These are phyloP conservation scores for Zootermopsis nevadensis DNA, from an alignment of 2,888 invertebrate genomes.

Conservation along the genomic window DNA sequence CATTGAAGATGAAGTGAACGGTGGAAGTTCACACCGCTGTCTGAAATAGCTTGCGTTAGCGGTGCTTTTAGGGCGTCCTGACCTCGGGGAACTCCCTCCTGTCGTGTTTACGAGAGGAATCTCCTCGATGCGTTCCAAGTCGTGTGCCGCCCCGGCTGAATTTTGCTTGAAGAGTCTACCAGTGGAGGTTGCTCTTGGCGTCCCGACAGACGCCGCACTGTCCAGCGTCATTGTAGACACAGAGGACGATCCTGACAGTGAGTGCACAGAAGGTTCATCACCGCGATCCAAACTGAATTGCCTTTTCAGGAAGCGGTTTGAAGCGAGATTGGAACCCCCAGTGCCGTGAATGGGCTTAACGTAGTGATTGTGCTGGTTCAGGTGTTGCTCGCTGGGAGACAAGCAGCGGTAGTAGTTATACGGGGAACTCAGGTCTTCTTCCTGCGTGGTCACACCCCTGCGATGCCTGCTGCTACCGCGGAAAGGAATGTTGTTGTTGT, in stretches of 20 bases:
- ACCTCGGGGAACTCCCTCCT: constrained; percentile 53
- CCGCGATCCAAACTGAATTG: constrained; percentile 79
- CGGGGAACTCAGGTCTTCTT: constrained; percentile 75
- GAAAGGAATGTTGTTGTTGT: constrained; percentile 1
- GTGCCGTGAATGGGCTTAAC: constrained; percentile 36
- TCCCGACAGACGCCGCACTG: neutral
- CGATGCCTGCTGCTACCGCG: constrained; percentile 18
- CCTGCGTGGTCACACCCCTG: neutral
- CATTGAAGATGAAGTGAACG: constrained; percentile 57
- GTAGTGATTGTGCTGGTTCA: constrained; percentile 46
- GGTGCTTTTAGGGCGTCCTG: constrained; percentile 11
- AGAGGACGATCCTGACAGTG: constrained; percentile 58
- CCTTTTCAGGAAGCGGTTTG: constrained; percentile 68
- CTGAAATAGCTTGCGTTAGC: constrained; percentile 40
- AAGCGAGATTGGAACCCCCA: constrained; percentile 54
- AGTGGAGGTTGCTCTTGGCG: constrained; percentile 33
- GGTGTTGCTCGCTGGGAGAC: constrained; percentile 69
- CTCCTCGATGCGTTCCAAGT: constrained; percentile 77
- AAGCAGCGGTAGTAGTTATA: constrained; percentile 81
- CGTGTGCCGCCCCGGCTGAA: constrained; percentile 75
- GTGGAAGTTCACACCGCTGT: constrained; percentile 46
- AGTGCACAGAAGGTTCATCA: constrained; percentile 65
- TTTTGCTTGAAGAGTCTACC: constrained; percentile 71
- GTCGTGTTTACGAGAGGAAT: constrained; percentile 61
- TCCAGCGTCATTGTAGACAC: constrained; percentile 39